These are phyloP conservation scores for Glaucomys volans DNA, from an alignment of 2,113 vertebrate genomes.

Conservation along the genomic window DNA sequence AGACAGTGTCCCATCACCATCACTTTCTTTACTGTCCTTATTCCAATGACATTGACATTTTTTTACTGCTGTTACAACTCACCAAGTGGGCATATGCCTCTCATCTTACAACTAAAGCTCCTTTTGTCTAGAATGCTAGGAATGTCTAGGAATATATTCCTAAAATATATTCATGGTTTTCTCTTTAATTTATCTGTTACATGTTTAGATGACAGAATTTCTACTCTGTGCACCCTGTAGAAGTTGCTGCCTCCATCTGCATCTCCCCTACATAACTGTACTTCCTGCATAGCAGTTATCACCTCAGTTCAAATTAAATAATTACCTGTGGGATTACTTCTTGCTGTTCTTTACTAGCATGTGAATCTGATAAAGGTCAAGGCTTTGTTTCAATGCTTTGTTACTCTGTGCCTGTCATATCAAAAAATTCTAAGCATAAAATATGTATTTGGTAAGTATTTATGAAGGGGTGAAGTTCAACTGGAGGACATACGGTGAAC, in stretches of 20 bases:
- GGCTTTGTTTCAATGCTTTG: neutral
- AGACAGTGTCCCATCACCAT: neutral
- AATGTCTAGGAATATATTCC: no score
- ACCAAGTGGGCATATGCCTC: neutral
- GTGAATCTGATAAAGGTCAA: neutral
- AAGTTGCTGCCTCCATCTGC: neutral
- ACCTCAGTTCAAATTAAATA: neutral
- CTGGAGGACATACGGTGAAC: neutral
- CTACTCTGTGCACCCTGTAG: accelerated
- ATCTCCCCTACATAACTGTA: neutral
- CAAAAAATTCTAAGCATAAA: neutral
- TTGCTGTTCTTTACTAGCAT: neutral
- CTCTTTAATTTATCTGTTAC: neutral
- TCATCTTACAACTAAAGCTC: neutral
- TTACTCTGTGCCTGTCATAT: neutral
- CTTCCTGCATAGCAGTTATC: neutral
- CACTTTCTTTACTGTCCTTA: neutral
- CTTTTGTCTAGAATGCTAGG: neutral
- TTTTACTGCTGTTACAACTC: neutral
- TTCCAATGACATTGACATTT: neutral
- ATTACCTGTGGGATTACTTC: neutral
- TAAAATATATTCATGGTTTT: neutral
- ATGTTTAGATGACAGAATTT: neutral
- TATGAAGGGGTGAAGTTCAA: neutral
- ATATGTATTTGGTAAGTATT: neutral